phyloP scores from a whole-genome alignment of 1,140 invertebrate species.

The Leptinotarsa undecemlineata region DNA sequence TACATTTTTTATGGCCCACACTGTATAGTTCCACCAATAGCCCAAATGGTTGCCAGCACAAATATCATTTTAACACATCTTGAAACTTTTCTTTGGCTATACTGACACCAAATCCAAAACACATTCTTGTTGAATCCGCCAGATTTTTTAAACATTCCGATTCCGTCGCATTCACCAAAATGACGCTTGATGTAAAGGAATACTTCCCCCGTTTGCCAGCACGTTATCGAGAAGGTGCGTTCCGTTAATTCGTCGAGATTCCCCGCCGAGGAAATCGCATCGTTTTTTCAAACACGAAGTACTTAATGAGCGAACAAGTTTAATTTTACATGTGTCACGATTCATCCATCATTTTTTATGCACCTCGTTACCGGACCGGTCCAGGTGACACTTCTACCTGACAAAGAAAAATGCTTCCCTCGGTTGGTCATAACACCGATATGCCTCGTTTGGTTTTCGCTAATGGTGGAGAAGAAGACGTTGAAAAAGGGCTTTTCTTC shows the following conservation, averaged over 20 bases:
- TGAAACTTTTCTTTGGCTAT: too few species aligned
- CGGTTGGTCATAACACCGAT: too few species aligned
- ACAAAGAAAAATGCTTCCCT: background rate
- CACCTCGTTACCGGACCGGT: background rate
- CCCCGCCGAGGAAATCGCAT: background rate
- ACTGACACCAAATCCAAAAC: too few species aligned
- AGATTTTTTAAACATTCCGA: too few species aligned
- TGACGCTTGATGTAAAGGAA: background rate
- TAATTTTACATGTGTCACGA: slow-evolving; percentile 7
- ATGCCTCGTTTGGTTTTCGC: too few species aligned
- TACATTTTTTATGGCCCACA: too few species aligned
- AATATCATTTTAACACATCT: too few species aligned
- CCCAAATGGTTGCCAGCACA: too few species aligned
- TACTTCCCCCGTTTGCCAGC: background rate
- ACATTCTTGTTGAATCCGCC: too few species aligned
- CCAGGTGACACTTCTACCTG: background rate
- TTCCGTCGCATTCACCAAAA: background rate
- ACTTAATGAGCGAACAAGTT: background rate
- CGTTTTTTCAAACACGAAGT: background rate
- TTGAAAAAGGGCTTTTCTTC: too few species aligned
- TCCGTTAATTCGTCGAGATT: background rate
- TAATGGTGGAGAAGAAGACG: too few species aligned
- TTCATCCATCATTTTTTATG: background rate
- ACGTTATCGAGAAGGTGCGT: background rate
- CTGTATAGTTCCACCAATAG: too few species aligned